Evolutionary conservation across 2,888 invertebrate species (phyloP), one percentile per base, ranked within the genome.

Genomic region (Uloborus plumipes): DNA sequence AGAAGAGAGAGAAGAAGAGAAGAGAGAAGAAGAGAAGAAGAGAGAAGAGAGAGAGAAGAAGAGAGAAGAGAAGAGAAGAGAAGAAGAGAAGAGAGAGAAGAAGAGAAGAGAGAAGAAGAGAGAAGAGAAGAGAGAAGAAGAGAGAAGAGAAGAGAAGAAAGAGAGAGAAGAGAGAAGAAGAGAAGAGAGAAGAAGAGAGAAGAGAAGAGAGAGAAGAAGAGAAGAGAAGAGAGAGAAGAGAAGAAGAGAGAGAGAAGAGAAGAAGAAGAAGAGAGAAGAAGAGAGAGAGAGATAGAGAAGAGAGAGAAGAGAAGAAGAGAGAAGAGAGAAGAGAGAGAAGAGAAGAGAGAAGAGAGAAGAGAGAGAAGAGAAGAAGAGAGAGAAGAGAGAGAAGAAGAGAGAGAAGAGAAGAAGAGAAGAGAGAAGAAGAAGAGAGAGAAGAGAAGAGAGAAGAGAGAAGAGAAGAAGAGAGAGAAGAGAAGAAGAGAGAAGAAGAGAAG

Each of bases 121-220:
- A 14, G n/a, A 18, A 59, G 20, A 18, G 59, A 59, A n/a, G 18
- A 59, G 9, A 11, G 20, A 18, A 59, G 59, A 59, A 18, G 18
- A 18, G 20, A 18, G 59, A 59, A 11, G 59, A 18, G 20, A 59
- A 59, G 13, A 16, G 20, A n/a, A 59, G 59, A 59, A 59, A 59
- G 59, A 59, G 20, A 59, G n/a, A n/a, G n/a, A 59, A 59, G 59
- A 18, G 20, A 18, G 59, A 59, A n/a, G 18, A 18, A 11, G 59
- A 18, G 15, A 59, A n/a, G 18, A 59, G 11, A 15, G 18, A n/a
- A 59, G 59, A 18, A 59, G 20, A 15, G 59, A 18, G 13, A n/a
- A 18, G n/a, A 18, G 18, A 59, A 18, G 59, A 18, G 15, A n/a
- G n/a, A 59, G 59, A 18, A 18, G 9, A 59, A 18, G 18, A n/a